A percentile compares a stretch with the other conserved stretches of the same genome.
Evolutionary conservation across 2,888 invertebrate genomes (phyloP).

Genomic region (Drosophila eohydei): DNA sequence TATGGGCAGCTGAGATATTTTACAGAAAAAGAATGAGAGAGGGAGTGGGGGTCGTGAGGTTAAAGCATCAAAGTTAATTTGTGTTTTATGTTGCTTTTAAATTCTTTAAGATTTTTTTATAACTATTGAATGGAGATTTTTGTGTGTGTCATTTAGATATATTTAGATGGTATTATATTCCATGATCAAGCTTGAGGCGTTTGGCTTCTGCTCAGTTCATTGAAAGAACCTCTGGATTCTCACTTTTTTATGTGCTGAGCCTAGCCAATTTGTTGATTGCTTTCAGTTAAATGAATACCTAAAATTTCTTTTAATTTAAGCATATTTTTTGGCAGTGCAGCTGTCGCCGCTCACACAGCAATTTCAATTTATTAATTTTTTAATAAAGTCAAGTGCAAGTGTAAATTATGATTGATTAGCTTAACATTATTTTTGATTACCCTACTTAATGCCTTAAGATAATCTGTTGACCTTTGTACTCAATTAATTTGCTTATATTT

Average conservation of each 20-base stretch:
- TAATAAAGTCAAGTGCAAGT: neutral
- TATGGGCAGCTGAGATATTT: neutral
- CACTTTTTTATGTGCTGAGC: too few relatives aligned
- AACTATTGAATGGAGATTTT: neutral
- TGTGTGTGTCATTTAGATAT: neutral
- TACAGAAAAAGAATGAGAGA: neutral
- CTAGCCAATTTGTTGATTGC: too few relatives aligned
- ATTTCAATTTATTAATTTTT: too few relatives aligned
- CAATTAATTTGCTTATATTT: constrained; percentile 17
- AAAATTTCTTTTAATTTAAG: too few relatives aligned
- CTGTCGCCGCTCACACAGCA: too few relatives aligned
- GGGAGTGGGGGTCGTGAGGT: neutral
- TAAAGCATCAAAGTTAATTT: neutral
- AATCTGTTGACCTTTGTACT: neutral
- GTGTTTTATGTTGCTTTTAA: neutral
- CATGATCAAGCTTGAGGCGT: too few relatives aligned
- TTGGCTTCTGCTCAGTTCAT: too few relatives aligned
- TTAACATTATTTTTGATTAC: neutral
- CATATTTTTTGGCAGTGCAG: too few relatives aligned
- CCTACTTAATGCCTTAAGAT: neutral
- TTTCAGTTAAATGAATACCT: too few relatives aligned
- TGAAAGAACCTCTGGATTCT: too few relatives aligned
- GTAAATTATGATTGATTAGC: neutral
- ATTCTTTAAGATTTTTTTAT: neutral
- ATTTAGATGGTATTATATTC: too few relatives aligned